Percentiles rank a stretch among this genome's conserved stretches.
phyloP scores from a whole-genome alignment of 2,113 vertebrate species.

The Perca schrenkii region DNA sequence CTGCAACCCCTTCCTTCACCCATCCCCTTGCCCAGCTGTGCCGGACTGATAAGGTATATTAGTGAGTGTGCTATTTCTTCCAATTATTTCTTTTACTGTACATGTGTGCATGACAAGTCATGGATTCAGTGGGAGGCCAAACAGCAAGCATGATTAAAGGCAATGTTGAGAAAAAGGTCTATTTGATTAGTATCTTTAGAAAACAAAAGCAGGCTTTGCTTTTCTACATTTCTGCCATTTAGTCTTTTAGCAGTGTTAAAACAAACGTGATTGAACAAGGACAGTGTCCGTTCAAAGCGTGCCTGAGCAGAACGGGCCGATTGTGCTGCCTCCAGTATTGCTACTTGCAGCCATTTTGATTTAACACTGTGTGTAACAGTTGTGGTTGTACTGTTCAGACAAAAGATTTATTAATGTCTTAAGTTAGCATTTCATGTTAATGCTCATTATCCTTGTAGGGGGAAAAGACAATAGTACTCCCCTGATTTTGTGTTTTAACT shows the following conservation, averaged over 20 bases:
- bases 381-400: not conserved
- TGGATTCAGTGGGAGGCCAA: conserved; percentile 65
- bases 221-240: conserved; percentile 1
- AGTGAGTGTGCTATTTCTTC: conserved; percentile 69
- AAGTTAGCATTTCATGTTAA: not conserved
- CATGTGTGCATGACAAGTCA: conserved; percentile 76
- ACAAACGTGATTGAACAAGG: no score
- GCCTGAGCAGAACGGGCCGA: no score
- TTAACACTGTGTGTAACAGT: not conserved
- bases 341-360: not conserved
- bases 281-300: no score
- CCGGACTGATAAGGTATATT: conserved; percentile 79
- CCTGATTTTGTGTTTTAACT: not conserved
- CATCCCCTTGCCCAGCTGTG: conserved; percentile 65
- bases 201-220: conserved; percentile 23
- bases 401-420: not conserved
- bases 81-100: conserved; percentile 69
- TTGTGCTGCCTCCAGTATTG: no score
- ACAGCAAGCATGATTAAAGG: conserved; percentile 66
- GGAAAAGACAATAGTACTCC: not conserved
- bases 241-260: not conserved
- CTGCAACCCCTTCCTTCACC: conserved; percentile 53
- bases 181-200: conserved; percentile 67
- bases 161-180: conserved; percentile 54
- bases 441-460: not conserved